Base-by-base conservation (phyloP, 2,888 invertebrate species). In the Drosophila melanosoma region DNA sequence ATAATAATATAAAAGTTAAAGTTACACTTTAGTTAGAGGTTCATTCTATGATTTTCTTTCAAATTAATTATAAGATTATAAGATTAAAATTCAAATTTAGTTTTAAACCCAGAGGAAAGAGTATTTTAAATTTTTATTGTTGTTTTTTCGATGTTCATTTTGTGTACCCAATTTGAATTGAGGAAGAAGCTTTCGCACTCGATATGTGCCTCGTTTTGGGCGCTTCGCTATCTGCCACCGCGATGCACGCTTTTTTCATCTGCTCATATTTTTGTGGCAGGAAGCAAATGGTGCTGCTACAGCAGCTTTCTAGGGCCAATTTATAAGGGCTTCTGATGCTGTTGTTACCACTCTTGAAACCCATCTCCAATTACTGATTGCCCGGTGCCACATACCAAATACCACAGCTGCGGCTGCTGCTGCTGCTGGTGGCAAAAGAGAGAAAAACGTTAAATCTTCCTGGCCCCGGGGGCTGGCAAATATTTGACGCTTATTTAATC, bases 321-420 rank as follows among this genome's bases (percentile, higher is more conserved):
- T 78, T 76, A 80, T 76, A 69, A 38, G 42, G 64, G 23, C 56
- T 64, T 51, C 58, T 45, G 33, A 40, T 45, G 57, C 33, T 63
- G 57, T 35, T 65, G 23, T 45, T 36, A 40, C 48, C 36, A 45
- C 42, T 63, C 61, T 61, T 51, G 63, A 68, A 62, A 81, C 83
- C 63, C 88, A 86, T 84, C 88, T 88, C 89, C 85, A 86, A 86
- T 86, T 87, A 86, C 87, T 23, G 66, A 78, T 75, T 83, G 84
- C 56, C 59, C 56, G 68, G 40, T 58, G 67, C 67, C 83, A 84
- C 76, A 79, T 79, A 69, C 83, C 63, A 49, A 32, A 58, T 45
- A 36, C 54, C 52, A 42, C 66, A 58, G 35, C 40, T 7, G 20
- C 10, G 12, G 48, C 29, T 36, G 61, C 32, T 40, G 23, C 10